Evolutionary conservation across 2,888 invertebrate species (phyloP).

Genomic region (Amaurobius ferox): DNA sequence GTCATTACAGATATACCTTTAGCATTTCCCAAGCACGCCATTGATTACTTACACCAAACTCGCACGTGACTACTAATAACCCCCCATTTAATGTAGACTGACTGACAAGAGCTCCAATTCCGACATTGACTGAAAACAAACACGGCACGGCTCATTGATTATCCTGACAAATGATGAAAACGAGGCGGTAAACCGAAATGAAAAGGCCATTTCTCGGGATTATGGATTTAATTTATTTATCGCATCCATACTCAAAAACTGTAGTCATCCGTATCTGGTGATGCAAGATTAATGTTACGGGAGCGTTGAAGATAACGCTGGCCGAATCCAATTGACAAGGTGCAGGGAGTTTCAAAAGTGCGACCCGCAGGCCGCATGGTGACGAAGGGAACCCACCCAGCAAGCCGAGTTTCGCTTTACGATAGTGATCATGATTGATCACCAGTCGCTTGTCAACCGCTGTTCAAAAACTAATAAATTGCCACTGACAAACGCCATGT

Average conservation of each 20-base stretch:
- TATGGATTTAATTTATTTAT: slow-evolving; percentile 12
- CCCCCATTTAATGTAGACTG: not conserved
- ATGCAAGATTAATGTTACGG: not conserved
- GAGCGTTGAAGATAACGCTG: slow-evolving; percentile 4
- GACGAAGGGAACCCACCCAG: not conserved
- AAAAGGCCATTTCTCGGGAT: not conserved
- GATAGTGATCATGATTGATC: not conserved
- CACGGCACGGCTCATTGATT: not conserved
- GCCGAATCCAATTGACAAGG: slow-evolving; percentile 1
- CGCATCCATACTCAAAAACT: not conserved
- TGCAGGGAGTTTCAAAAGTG: not conserved
- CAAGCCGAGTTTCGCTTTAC: not conserved
- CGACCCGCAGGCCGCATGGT: not conserved
- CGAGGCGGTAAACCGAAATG: not conserved
- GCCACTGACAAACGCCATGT: not conserved
- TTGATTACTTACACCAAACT: too few species aligned
- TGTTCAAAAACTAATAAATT: slow-evolving; percentile 18
- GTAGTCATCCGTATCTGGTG: not conserved
- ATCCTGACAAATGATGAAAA: not conserved
- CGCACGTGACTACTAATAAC: not conserved
- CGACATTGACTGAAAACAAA: not conserved
- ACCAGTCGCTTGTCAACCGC: not conserved
- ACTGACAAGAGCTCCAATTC: not conserved
- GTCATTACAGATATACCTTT: too few species aligned
- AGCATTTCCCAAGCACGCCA: too few species aligned